Evolutionary conservation across 2,797 vertebrate genomes (phyloP).

Genomic region (Loris lydekkerianus): DNA sequence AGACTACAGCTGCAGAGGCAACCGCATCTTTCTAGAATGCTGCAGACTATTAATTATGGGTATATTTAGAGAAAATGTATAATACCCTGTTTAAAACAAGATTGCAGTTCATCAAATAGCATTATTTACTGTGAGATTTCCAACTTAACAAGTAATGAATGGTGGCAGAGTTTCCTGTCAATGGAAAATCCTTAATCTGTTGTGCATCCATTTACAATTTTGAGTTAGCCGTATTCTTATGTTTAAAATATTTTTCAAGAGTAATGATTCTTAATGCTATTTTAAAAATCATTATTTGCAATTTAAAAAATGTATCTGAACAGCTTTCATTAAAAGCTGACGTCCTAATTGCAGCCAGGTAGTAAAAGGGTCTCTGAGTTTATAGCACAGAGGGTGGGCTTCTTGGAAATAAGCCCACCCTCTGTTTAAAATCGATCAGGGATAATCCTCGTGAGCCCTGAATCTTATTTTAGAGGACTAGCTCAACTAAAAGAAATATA

Average conservation of each 20-base stretch:
- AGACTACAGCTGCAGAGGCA: conserved; percentile 76
- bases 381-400: background rate
- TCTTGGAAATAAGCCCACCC: background rate
- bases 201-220: background rate
- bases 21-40: conserved; percentile 74
- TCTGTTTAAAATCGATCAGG: background rate
- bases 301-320: background rate
- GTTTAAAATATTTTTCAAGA: background rate
- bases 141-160: conserved; percentile 46
- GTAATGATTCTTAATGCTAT: background rate
- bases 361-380: background rate
- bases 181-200: conserved; percentile 17
- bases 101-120: conserved; percentile 40
- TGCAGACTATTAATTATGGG: conserved; percentile 82
- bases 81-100: conserved; percentile 77
- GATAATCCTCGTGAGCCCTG: background rate
- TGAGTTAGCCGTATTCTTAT: background rate
- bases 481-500: background rate
- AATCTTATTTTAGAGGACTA: background rate
- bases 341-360: background rate
- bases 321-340: background rate
- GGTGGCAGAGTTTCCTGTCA: conserved; percentile 39
- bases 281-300: background rate
- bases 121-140: conserved; percentile 58
- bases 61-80: conserved; percentile 80